phyloP scores from a whole-genome alignment of 1,140 invertebrate genomes.

The Apocrypta bakeri region DNA sequence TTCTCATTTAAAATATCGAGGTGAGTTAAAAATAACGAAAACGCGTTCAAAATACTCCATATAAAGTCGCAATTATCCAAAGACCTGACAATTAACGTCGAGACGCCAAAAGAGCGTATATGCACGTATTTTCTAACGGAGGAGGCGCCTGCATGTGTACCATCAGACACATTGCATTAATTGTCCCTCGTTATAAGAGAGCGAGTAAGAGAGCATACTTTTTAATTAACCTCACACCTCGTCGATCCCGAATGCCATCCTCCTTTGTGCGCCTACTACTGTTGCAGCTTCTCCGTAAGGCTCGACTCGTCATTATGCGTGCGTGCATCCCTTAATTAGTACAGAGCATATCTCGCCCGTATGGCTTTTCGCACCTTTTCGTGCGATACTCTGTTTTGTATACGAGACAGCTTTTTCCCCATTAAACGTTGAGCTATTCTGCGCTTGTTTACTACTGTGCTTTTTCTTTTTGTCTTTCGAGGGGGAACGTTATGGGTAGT shows the following conservation, averaged over 20 bases:
- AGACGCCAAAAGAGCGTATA: neutral
- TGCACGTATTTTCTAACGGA: neutral
- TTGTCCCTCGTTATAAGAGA: conserved; percentile 37
- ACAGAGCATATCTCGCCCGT: neutral
- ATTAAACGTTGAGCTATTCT: conserved; percentile 19
- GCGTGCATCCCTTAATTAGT: conserved; percentile 43
- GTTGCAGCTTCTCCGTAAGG: neutral
- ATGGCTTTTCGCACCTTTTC: conserved; percentile 32
- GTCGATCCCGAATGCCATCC: conserved; percentile 35
- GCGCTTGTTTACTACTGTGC: neutral
- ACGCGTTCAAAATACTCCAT: too few species aligned
- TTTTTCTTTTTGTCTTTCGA: neutral
- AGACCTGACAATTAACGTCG: conserved; percentile 38
- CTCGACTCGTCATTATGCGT: conserved; percentile 31
- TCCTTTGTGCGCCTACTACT: conserved; percentile 2
- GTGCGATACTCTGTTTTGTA: neutral
- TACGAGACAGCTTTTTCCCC: neutral
- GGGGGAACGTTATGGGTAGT: too few species aligned
- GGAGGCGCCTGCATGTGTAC: neutral
- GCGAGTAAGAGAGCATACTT: neutral
- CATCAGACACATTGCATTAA: conserved; percentile 42
- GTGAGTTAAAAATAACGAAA: too few species aligned
- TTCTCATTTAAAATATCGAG: too few species aligned
- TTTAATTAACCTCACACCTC: conserved; percentile 52
- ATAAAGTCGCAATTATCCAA: conserved; percentile 33